phyloP scores from a whole-genome alignment of 2,113 vertebrate genomes.

The Eudyptes chrysolophus region DNA sequence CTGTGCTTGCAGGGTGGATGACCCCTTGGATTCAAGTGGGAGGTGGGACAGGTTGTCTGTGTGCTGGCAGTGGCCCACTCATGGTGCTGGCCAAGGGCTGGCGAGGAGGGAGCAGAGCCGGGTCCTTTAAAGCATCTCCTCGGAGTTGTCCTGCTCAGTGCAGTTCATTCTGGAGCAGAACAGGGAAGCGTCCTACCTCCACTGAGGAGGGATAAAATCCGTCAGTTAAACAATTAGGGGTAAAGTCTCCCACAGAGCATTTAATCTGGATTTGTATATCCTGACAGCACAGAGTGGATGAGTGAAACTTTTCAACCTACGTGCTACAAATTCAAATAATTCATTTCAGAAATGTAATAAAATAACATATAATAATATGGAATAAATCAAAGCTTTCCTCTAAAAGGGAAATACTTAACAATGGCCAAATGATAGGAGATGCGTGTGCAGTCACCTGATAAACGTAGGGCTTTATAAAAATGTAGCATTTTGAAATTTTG shows the following conservation, averaged over 20 bases:
- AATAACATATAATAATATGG: neutral
- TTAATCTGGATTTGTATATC: neutral
- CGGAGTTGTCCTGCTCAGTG: neutral
- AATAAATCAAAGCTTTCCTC: neutral
- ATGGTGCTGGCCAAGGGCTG: neutral
- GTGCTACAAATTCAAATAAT: neutral
- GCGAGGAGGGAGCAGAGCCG: neutral
- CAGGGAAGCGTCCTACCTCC: neutral
- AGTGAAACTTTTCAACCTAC: neutral
- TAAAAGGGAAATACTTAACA: neutral
- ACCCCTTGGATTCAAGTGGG: neutral
- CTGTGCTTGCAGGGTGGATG: neutral
- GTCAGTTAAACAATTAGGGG: neutral
- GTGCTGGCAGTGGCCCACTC: neutral
- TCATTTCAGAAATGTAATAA: neutral
- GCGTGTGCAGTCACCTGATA: neutral
- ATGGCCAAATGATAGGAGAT: neutral
- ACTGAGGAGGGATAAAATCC: neutral
- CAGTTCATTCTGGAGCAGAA: neutral
- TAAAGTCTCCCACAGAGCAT: neutral
- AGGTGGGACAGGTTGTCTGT: neutral
- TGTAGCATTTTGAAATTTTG: neutral
- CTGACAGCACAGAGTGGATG: neutral
- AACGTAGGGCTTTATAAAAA: neutral
- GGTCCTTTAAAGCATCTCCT: neutral